phyloP scores from a whole-genome alignment of 37 sponge, comb jelly and placozoan species.

The Haliclona indistincta region DNA sequence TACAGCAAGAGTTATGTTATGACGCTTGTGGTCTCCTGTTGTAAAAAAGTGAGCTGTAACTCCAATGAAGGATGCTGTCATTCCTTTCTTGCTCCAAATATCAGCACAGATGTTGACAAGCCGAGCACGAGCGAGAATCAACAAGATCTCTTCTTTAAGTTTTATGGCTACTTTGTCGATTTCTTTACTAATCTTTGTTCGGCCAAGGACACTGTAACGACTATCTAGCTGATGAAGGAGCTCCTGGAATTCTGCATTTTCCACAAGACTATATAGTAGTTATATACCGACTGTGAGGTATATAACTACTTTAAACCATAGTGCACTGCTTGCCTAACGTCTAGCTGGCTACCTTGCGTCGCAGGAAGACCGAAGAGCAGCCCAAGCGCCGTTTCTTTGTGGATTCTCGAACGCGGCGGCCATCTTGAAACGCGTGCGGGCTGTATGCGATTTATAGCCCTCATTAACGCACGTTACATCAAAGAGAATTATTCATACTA shows the following conservation, averaged over 20 bases:
- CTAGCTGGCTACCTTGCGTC: too few species aligned
- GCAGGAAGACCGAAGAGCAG: too few species aligned
- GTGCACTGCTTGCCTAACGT: too few species aligned
- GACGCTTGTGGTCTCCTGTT: not conserved
- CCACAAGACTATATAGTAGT: not conserved
- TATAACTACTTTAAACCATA: too few species aligned
- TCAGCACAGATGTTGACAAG: not conserved
- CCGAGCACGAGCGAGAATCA: not conserved
- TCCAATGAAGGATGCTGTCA: slow-evolving; percentile 11
- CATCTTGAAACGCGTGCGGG: too few species aligned
- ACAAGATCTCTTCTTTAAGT: not conserved
- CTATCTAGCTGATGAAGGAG: not conserved
- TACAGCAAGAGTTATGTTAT: slow-evolving; percentile 5
- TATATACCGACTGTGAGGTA: too few species aligned
- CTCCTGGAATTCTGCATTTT: slow-evolving; percentile 1
- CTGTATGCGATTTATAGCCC: too few species aligned
- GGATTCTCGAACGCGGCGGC: too few species aligned
- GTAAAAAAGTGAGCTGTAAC: slow-evolving; percentile 29
- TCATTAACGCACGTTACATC: too few species aligned
- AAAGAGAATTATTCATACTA: too few species aligned
- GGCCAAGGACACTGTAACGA: not conserved
- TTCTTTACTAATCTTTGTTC: slow-evolving; percentile 4
- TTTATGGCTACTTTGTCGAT: not conserved
- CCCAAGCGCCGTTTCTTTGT: too few species aligned
- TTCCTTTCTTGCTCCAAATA: slow-evolving; percentile 28